Evolutionary conservation across 2,797 vertebrate genomes (phyloP).

Genomic region (Gallinago solitaria): DNA sequence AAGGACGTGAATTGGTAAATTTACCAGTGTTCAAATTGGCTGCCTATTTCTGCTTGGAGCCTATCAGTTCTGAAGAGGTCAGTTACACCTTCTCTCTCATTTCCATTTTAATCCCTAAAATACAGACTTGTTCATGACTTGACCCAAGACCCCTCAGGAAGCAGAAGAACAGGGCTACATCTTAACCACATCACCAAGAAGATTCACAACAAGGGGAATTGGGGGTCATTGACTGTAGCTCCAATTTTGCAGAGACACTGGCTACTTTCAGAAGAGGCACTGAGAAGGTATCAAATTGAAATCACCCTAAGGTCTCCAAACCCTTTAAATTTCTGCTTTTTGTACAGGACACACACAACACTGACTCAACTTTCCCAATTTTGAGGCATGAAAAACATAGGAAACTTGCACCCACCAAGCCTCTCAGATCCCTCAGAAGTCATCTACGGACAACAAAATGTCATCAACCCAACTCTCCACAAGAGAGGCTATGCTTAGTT

Average conservation of each 20-base stretch:
- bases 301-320: neutral
- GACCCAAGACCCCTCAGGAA: neutral
- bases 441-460: neutral
- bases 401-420: neutral
- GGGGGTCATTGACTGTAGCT: neutral
- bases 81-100: neutral
- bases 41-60: neutral
- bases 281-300: neutral
- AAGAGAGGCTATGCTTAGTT: neutral
- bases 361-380: neutral
- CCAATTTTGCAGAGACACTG: neutral
- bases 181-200: neutral
- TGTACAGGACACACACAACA: fast-evolving
- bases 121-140: neutral
- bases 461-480: neutral
- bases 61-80: neutral
- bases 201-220: neutral
- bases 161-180: neutral
- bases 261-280: neutral
- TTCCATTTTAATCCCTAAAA: neutral
- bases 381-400: neutral
- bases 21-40: neutral
- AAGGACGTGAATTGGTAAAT: fast-evolving
- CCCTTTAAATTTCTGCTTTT: neutral
- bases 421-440: neutral